These are phyloP conservation scores for Agelaius phoeniceus DNA, from an alignment of 2,113 vertebrate species.

Conservation along the genomic window DNA sequence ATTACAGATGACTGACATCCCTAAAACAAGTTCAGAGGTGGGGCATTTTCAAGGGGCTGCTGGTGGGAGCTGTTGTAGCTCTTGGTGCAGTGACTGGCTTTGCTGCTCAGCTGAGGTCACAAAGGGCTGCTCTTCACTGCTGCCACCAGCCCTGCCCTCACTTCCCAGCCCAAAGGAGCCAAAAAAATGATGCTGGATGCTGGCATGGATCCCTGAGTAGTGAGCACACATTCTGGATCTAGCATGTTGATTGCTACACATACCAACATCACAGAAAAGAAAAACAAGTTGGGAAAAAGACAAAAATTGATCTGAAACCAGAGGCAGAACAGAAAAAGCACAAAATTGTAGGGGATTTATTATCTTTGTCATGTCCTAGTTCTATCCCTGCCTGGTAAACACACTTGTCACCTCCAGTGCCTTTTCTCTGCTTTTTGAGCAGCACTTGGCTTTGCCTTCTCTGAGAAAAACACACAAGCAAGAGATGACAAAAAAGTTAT, in stretches of 20 bases:
- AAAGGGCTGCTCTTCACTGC: background rate
- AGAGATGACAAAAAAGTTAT: background rate
- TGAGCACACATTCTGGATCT: background rate
- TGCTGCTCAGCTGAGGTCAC: background rate
- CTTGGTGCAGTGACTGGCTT: background rate
- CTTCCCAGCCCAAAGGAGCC: background rate
- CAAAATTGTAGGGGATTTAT: background rate
- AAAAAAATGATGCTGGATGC: background rate
- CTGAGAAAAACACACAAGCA: background rate
- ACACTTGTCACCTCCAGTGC: background rate
- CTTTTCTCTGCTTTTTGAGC: background rate
- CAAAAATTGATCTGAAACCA: background rate
- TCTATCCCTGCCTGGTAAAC: background rate
- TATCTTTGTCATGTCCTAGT: background rate
- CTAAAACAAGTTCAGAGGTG: constrained; percentile 6
- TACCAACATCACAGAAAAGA: background rate
- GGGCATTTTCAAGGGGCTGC: background rate
- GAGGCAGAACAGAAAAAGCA: background rate
- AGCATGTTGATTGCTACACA: background rate
- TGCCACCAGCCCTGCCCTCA: background rate
- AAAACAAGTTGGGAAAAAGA: background rate
- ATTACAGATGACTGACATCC: constrained; percentile 43
- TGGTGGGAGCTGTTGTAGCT: background rate
- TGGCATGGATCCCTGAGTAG: background rate
- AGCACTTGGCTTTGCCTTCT: background rate